Base-by-base conservation (phyloP, 2,888 invertebrate genomes). In the Globia sparganii region DNA sequence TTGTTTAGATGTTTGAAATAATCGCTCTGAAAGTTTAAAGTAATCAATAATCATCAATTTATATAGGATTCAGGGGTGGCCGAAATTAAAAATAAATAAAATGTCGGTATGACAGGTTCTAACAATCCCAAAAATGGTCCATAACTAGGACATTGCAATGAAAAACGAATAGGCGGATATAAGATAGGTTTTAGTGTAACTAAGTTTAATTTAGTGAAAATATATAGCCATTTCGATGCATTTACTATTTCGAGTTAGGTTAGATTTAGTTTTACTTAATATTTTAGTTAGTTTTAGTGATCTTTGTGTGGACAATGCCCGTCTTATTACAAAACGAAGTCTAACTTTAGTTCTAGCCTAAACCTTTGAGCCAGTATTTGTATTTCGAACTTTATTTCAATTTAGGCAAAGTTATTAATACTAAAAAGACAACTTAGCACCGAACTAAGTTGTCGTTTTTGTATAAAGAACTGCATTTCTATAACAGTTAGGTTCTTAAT, bases 221-320 rank as follows among this genome's bases (percentile, higher is more conserved):
- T 83, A 78, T 88, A 83, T 90, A 91, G 89, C 91, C 78, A 87
- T 93, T 93, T 93, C 77, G 92, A 93, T 90, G 91, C 91, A 93
- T 93, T 93, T 93, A 93, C 91, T 91, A 87, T 80, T 85, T 88
- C 78, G 77, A 72, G 13, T 61, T 73, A 81, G 43, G 31, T 78
- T 80, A 84, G 65, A 64, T 71, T 72, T 79, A 73, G 56, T 66
- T 43, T 67, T 49, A 46, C 0, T 72, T 69, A 77, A 49, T n/a
- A 28, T 53, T 82, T 62, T 81, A 76, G 74, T 65, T 78, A 84
- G 43, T 72, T 81, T 80, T 82, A 85, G 81, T 83, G 43, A 62
- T 77, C 73, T 90, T 89, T 70, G 28, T 37, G 59, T 49, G 53
- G n/a, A 80, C 75, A 75, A 43, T 85, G 78, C n/a, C 25, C 0